Evolutionary conservation across 2,113 vertebrate genomes (phyloP).

Genomic region (Chaetodon trifascialis): DNA sequence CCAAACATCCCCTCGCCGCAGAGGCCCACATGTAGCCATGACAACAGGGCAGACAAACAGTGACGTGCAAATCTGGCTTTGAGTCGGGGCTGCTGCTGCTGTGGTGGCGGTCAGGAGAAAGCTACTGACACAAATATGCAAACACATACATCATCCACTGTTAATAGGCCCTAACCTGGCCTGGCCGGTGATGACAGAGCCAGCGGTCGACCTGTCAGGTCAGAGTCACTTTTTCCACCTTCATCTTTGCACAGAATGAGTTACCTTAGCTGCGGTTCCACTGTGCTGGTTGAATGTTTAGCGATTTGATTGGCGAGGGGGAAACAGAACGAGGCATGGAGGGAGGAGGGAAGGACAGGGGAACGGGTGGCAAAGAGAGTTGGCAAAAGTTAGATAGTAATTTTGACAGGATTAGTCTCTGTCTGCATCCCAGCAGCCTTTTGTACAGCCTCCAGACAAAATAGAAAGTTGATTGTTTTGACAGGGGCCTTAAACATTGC

Average conservation of each 20-base stretch:
- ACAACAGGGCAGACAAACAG: slow-evolving; percentile 72
- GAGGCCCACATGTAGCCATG: slow-evolving; percentile 50
- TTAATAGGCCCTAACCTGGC: slow-evolving; percentile 68
- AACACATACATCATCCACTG: slow-evolving; percentile 69
- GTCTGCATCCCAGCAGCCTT: slow-evolving; percentile 24
- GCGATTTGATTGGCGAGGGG: slow-evolving; percentile 9
- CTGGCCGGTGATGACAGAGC: slow-evolving; percentile 60
- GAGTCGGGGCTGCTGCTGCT: slow-evolving; percentile 40
- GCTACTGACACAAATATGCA: slow-evolving; percentile 68
- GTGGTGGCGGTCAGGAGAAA: slow-evolving; percentile 56
- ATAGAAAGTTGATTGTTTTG: slow-evolving; percentile 3
- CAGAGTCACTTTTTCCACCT: slow-evolving; percentile 73
- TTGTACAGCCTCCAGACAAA: slow-evolving; percentile 12
- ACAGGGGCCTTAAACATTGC: not conserved
- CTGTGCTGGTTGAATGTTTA: slow-evolving; percentile 9
- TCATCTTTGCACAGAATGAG: slow-evolving; percentile 21
- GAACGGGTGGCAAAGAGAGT: not conserved
- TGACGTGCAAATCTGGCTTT: slow-evolving; percentile 50
- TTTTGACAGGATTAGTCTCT: slow-evolving; percentile 27
- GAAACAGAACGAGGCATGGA: slow-evolving; percentile 12
- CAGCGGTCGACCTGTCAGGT: slow-evolving; percentile 54
- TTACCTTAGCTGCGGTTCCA: slow-evolving; percentile 1
- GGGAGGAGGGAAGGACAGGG: slow-evolving; percentile 9
- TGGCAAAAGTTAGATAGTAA: slow-evolving; percentile 32
- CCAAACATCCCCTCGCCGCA: slow-evolving; percentile 53